These are phyloP conservation scores for Sapayoa aenigma DNA, from an alignment of 2,113 vertebrate species.

Conservation along the genomic window DNA sequence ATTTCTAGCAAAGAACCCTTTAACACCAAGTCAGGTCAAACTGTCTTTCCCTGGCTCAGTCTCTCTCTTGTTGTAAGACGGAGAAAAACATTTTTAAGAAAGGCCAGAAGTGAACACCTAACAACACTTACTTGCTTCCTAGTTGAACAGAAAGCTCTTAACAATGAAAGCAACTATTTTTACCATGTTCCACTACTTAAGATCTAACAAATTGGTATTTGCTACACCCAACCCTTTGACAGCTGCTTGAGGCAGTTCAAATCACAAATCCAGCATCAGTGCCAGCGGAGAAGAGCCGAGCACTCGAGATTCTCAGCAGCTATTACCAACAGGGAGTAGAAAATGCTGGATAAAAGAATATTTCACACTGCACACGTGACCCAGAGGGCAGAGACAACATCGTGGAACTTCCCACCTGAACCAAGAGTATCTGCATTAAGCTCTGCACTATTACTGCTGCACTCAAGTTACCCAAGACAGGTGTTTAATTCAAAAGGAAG, in stretches of 20 bases:
- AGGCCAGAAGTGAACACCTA: neutral
- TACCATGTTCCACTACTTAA: neutral
- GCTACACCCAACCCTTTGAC: neutral
- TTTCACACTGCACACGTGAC: neutral
- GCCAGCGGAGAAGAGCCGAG: neutral
- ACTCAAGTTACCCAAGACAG: neutral
- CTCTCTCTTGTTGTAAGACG: neutral
- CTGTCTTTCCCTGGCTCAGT: neutral
- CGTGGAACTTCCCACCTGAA: neutral
- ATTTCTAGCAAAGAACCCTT: neutral
- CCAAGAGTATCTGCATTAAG: neutral
- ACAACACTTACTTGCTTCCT: neutral
- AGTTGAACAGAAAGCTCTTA: neutral
- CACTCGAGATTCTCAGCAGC: neutral
- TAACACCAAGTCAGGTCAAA: neutral
- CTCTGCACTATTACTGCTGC: neutral
- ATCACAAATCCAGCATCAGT: neutral
- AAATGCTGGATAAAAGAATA: neutral
- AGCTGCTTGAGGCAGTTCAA: neutral
- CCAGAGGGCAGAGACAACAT: neutral
- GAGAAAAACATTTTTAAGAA: neutral
- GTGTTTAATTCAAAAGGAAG: neutral
- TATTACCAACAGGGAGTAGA: neutral
- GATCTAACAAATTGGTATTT: neutral
- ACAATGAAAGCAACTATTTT: neutral